Conservation (phyloP, 2,113 vertebrate species). For the Fulica atra region DNA sequence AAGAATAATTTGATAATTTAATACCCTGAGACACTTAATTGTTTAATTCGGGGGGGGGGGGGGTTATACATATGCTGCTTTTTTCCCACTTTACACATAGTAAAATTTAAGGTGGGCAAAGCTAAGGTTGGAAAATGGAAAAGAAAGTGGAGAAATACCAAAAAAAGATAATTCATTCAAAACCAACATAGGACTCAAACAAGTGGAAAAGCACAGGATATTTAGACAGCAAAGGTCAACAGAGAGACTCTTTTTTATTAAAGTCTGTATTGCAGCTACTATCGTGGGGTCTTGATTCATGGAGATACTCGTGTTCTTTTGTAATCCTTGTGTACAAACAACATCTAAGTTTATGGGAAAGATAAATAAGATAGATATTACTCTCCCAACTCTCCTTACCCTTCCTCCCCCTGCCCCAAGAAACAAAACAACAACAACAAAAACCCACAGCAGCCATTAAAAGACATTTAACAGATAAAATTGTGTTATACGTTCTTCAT, state of each 20-base stretch:
- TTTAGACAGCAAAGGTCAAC: not conserved
- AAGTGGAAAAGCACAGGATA: not conserved
- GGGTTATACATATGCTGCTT: not conserved
- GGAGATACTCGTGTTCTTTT: not conserved
- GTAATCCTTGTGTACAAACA: not conserved
- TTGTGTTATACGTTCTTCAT: rapidly evolving
- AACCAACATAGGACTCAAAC: not conserved
- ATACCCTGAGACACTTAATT: not conserved
- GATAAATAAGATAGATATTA: not conserved
- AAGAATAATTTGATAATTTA: not conserved
- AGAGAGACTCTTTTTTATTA: not conserved
- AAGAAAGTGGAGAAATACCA: not conserved
- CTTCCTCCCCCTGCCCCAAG: not conserved
- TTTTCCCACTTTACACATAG: not conserved
- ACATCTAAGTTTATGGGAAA: not conserved
- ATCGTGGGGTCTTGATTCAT: not conserved
- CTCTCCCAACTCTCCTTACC: not conserved
- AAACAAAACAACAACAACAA: too few relatives aligned
- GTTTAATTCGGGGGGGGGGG: not conserved
- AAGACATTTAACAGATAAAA: not conserved
- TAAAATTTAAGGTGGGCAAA: not conserved
- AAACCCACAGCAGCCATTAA: not conserved
- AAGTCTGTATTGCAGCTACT: not conserved
- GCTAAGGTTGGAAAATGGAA: not conserved
- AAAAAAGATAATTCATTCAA: not conserved